Conservation (phyloP, 1,140 invertebrate genomes). For the Bombus confusus region DNA sequence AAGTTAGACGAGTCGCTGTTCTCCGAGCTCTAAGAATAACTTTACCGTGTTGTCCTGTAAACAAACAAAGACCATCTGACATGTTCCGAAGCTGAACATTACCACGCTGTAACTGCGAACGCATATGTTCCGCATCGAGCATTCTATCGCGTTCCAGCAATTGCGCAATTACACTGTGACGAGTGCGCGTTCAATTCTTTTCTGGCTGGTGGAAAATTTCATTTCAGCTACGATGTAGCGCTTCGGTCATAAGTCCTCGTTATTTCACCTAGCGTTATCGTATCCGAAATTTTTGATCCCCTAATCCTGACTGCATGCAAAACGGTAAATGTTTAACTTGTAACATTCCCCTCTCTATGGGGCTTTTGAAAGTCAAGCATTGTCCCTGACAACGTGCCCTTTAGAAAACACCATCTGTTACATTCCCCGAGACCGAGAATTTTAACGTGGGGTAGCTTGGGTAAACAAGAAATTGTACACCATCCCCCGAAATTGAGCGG, state of each 20-base stretch:
- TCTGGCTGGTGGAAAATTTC: not conserved
- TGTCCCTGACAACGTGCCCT: slow-evolving; percentile 44
- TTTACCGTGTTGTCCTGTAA: slow-evolving; percentile 60
- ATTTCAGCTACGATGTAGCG: not conserved
- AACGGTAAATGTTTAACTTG: slow-evolving; percentile 58
- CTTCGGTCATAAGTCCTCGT: too few species aligned
- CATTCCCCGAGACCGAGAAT: slow-evolving; percentile 44
- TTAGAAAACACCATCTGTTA: slow-evolving; percentile 59
- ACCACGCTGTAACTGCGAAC: not conserved
- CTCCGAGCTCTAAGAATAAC: slow-evolving; percentile 63
- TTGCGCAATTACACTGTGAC: not conserved
- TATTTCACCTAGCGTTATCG: not conserved
- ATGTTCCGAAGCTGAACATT: slow-evolving; percentile 40
- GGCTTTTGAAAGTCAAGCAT: slow-evolving; percentile 36
- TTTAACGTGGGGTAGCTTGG: slow-evolving; percentile 48
- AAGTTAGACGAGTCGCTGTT: slow-evolving; percentile 59
- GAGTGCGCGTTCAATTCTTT: not conserved
- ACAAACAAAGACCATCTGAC: slow-evolving; percentile 62
- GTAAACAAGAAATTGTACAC: slow-evolving; percentile 60
- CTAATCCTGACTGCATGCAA: not conserved
- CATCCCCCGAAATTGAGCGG: slow-evolving; percentile 46
- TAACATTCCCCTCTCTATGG: slow-evolving; percentile 39
- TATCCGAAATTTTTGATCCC: not conserved
- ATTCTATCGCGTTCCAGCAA: not conserved
- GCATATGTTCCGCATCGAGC: not conserved